Conservation (phyloP, 2,797 vertebrate genomes). For the Zenarchopterus dispar region DNA sequence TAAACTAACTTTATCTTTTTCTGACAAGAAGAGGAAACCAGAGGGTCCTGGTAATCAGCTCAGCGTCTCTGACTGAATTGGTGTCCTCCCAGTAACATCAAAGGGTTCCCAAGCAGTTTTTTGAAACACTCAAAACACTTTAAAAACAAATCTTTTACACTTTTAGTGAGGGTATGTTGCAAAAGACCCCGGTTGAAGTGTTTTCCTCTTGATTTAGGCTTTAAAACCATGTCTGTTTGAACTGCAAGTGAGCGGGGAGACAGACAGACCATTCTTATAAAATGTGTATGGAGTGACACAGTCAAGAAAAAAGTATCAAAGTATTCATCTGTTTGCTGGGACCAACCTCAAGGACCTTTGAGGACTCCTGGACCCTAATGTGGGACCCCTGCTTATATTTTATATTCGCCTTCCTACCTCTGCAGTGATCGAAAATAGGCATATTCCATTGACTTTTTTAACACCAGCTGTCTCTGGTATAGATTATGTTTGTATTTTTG, state of each 20-base stretch:
- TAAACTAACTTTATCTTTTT: constrained; percentile 32
- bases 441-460: constrained; percentile 65
- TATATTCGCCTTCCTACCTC: constrained; percentile 78
- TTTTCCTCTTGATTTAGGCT: constrained; percentile 12
- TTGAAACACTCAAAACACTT: constrained; percentile 23
- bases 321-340: constrained; percentile 51
- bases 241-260: constrained; percentile 18
- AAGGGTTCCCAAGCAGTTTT: constrained; percentile 6
- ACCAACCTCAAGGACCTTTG: constrained; percentile 51
- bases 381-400: constrained; percentile 61
- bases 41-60: constrained; percentile 40
- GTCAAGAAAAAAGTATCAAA: constrained; percentile 18
- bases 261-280: constrained; percentile 36
- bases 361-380: constrained; percentile 29
- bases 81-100: constrained; percentile 39
- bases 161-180: neutral
- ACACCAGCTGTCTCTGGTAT: constrained; percentile 59
- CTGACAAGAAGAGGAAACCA: constrained; percentile 59
- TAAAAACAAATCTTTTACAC: neutral
- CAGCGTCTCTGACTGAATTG: constrained; percentile 44
- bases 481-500: constrained; percentile 56
- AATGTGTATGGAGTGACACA: constrained; percentile 41
- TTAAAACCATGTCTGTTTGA: constrained; percentile 12
- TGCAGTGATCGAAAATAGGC: constrained; percentile 75
- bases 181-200: constrained; percentile 23